phyloP scores from a whole-genome alignment of 1,140 invertebrate genomes.

The Holotrichia oblita region DNA sequence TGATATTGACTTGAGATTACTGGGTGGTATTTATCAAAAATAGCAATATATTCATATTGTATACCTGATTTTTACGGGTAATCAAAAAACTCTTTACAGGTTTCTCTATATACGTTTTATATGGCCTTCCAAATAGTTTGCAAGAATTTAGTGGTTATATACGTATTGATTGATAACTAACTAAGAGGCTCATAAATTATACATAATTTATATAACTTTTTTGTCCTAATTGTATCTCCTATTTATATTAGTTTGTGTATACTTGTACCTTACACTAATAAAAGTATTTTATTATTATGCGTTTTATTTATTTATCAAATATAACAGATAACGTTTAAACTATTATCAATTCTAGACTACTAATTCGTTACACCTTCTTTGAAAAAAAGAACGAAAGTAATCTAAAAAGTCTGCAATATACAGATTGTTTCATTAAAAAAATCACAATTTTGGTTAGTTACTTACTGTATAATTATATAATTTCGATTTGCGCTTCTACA shows the following conservation, averaged over 20 bases:
- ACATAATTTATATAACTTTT: neutral
- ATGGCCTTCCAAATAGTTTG: conserved; percentile 49
- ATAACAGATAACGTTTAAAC: too few species aligned
- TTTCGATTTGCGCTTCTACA: too few species aligned
- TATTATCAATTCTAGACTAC: too few species aligned
- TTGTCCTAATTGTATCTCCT: neutral
- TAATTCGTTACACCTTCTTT: too few species aligned
- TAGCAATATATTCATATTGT: neutral
- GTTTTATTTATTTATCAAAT: too few species aligned
- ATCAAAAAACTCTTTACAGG: conserved; percentile 48
- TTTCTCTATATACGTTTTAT: conserved; percentile 48
- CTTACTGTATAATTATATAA: too few species aligned
- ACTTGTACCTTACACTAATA: neutral
- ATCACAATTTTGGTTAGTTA: too few species aligned
- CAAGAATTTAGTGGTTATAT: conserved; percentile 44
- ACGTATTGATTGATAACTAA: conserved; percentile 39
- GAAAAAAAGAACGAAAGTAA: too few species aligned
- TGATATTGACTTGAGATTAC: neutral
- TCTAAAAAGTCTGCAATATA: too few species aligned
- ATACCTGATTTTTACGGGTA: neutral
- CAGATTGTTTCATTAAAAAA: too few species aligned
- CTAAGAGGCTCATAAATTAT: neutral
- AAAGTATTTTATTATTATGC: neutral
- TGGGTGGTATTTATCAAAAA: neutral
- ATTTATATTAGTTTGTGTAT: conserved; percentile 1